phyloP scores from a whole-genome alignment of 2,797 vertebrate genomes.

The Rhinophrynus dorsalis region DNA sequence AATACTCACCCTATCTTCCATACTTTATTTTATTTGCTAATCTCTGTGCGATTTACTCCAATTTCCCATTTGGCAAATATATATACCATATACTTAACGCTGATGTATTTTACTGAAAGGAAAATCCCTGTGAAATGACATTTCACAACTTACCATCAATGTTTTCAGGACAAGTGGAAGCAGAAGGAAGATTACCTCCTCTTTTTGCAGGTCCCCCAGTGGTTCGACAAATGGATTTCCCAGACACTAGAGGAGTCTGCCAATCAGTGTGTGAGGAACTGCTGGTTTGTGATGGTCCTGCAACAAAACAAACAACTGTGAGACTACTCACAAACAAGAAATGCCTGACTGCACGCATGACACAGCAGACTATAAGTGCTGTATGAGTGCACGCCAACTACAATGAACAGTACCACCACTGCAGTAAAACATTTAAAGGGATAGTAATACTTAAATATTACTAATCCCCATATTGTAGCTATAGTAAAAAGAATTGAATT shows the following conservation, averaged over 20 bases:
- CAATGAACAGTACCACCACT: too few species aligned
- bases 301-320: conserved; percentile 16
- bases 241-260: conserved; percentile 81
- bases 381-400: too few species aligned
- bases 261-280: conserved; percentile 77
- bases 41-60: background rate
- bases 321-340: too few species aligned
- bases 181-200: conserved; percentile 76
- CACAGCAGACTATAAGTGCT: too few species aligned
- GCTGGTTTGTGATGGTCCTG: conserved; percentile 56
- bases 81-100: background rate
- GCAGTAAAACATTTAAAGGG: too few species aligned
- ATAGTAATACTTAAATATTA: too few species aligned
- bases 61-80: too few species aligned
- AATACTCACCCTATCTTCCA: background rate
- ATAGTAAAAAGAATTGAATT: too few species aligned
- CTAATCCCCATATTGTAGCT: too few species aligned
- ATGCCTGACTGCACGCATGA: too few species aligned
- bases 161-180: conserved; percentile 80
- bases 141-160: conserved; percentile 79
- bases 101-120: background rate
- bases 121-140: background rate
- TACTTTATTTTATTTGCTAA: background rate
- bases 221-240: conserved; percentile 78
- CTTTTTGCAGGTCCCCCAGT: conserved; percentile 73